Evolutionary conservation across 2,888 invertebrate species (phyloP), one percentile per base, ranked within the genome.

Genomic region (Eutolmus rufibarbis): DNA sequence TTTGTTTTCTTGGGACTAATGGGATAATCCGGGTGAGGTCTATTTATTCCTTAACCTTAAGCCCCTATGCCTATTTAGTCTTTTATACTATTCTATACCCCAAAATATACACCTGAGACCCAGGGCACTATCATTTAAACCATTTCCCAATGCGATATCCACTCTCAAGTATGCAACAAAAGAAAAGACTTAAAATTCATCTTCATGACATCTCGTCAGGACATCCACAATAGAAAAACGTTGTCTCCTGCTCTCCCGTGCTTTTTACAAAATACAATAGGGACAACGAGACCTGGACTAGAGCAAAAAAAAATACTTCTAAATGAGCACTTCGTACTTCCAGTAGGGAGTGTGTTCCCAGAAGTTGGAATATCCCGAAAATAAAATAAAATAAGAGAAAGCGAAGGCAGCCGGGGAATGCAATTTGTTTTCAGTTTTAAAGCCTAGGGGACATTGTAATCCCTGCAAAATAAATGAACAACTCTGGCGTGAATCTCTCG

Each of bases 391-490:
- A 66, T 66, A 66, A 12, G 66, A 28, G 66, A 3, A 66, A 66
- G 8, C 51, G 19, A 79, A 56, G 43, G 28, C 79, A 79, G 31
- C 14, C 46, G 51, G 82, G 57, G 40, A 82, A 82, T 82, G 82
- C 82, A 82, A 82, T 82, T 82, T 82, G 56, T 82, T 82, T 82
- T 82, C 66, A 57, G 66, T 34, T 82, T 82, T 82, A 82, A 66
- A 82, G 82, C 82, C 82, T 57, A 57, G 23, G 82, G 82, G 82
- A 82, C 82, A 82, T 37, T 37, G 66, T 82, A 82, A 82, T 82
- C 82, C 82, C 34, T 82, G 82, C 57, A 57, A 82, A 82, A 82
- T 82, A 82, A 82, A 82, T 82, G 82, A 66, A 37, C 82, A 82
- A 82, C 82, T 82, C 56, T 82, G 82, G 82, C 66, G 82, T 82